These are phyloP conservation scores for Adelognathus sp. DNA, from an alignment of 2,888 invertebrate species.

Conservation along the genomic window DNA sequence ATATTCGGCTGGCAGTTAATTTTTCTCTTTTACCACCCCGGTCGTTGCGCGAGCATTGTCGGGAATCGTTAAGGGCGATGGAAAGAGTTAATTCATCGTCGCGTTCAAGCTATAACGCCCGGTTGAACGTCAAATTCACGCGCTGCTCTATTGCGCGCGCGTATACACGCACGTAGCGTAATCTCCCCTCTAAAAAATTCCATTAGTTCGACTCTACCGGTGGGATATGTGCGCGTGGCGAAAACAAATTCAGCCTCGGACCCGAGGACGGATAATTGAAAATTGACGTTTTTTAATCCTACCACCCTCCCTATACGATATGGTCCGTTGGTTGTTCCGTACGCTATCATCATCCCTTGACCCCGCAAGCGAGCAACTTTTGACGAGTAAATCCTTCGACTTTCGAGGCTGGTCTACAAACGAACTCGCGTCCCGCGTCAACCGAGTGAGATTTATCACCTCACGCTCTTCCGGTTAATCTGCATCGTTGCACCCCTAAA, in stretches of 20 bases:
- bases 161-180: conserved; percentile 66
- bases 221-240: conserved; percentile 26
- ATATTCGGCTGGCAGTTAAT: conserved; percentile 59
- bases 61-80: conserved; percentile 36
- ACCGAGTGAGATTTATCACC: conserved; percentile 67
- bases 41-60: background rate
- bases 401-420: conserved; percentile 28
- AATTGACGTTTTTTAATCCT: conserved; percentile 72
- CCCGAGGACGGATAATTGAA: conserved; percentile 71
- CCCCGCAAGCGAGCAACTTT: background rate
- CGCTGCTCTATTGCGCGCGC: conserved; percentile 23
- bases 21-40: conserved; percentile 47
- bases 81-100: conserved; percentile 64
- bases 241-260: background rate
- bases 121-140: conserved; percentile 57
- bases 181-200: conserved; percentile 80
- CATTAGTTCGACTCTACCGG: conserved; percentile 72
- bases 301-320: conserved; percentile 27
- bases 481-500: background rate
- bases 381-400: conserved; percentile 67
- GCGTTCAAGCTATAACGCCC: conserved; percentile 48
- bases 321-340: conserved; percentile 15
- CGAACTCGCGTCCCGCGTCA: conserved; percentile 19
- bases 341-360: background rate
- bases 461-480: background rate